These are phyloP conservation scores for Meriones psammophilus DNA, from an alignment of 2,797 vertebrate species.

Conservation along the genomic window DNA sequence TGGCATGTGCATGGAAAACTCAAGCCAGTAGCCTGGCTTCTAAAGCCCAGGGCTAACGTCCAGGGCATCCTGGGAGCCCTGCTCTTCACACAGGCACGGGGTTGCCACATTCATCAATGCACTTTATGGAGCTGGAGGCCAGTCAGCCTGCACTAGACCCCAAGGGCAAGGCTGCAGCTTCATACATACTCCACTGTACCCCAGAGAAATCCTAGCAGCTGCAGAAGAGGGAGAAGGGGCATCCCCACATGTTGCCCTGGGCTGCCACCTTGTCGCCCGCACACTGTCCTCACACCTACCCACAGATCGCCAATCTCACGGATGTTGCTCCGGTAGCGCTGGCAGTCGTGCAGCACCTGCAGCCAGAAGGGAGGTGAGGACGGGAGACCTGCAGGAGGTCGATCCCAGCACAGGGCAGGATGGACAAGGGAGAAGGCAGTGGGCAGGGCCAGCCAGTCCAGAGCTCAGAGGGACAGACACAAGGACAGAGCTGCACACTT, in stretches of 20 bases:
- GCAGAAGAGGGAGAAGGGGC: background rate
- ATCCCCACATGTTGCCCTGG: background rate
- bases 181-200: background rate
- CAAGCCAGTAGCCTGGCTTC: no score
- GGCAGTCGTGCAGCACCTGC: slow-evolving; percentile 98
- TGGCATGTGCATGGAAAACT: accelerated
- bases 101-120: no score
- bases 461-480: background rate
- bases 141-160: accelerated
- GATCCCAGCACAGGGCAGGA: background rate
- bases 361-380: accelerated
- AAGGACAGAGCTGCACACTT: background rate
- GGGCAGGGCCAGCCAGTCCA: accelerated
- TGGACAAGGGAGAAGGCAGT: accelerated
- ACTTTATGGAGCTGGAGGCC: background rate
- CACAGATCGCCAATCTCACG: slow-evolving; percentile 94
- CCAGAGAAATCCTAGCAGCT: background rate
- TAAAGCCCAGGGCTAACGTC: accelerated
- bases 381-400: accelerated
- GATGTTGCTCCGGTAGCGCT: slow-evolving; percentile 95
- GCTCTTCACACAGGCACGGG: background rate
- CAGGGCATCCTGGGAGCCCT: accelerated
- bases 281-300: slow-evolving; percentile 89
- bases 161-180: background rate
- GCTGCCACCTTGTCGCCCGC: background rate